Conservation (phyloP, 2,888 invertebrate genomes). For the Cyclophora punctaria region DNA sequence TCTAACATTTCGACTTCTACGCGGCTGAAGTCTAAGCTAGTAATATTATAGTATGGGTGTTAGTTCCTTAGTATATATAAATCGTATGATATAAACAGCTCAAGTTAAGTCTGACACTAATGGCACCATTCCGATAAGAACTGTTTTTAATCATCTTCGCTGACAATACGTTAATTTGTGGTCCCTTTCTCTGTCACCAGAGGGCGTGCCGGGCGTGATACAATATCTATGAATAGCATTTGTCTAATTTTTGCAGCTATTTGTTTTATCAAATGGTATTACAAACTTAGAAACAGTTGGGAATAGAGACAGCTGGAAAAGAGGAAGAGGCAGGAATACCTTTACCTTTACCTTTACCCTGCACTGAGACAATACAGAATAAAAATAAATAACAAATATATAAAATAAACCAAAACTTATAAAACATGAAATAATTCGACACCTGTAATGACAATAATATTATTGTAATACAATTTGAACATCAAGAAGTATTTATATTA, state of each 20-base stretch:
- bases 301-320: too few species aligned
- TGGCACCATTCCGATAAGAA: conserved; percentile 35
- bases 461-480: too few species aligned
- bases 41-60: not conserved
- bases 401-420: too few species aligned
- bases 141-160: conserved; percentile 46
- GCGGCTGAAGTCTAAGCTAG: not conserved
- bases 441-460: too few species aligned
- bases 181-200: conserved; percentile 31
- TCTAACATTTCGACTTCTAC: not conserved
- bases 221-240: conserved; percentile 3
- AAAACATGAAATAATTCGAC: too few species aligned
- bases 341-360: too few species aligned
- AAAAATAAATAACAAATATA: too few species aligned
- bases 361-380: too few species aligned
- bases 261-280: conserved; percentile 1
- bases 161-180: conserved; percentile 40
- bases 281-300: too few species aligned
- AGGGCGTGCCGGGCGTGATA: conserved; percentile 26
- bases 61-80: not conserved
- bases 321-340: too few species aligned
- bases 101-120: conserved; percentile 30
- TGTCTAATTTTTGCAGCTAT: not conserved
- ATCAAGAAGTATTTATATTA: too few species aligned
- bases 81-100: conserved; percentile 20